Conservation (phyloP, 1,140 invertebrate genomes). For the Leguminivora glycinivorella region DNA sequence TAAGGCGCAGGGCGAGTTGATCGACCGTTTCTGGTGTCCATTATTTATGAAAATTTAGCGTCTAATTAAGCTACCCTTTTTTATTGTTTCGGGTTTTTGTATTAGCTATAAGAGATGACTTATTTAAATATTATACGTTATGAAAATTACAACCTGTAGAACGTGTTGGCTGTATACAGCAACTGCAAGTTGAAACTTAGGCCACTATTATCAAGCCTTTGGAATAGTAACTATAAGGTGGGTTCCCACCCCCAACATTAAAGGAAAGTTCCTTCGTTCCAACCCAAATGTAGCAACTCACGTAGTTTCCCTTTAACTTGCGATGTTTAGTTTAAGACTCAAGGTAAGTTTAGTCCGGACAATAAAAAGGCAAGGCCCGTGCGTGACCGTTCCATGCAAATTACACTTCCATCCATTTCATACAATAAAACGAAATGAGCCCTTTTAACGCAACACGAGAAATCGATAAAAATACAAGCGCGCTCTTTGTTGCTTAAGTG, state of each 20-base stretch:
- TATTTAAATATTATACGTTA: no score
- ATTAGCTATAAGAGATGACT: no score
- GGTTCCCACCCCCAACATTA: slow-evolving; percentile 19
- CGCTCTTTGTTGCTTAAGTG: slow-evolving; percentile 14
- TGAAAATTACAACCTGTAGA: no score
- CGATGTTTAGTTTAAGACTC: slow-evolving; percentile 13
- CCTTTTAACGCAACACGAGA: slow-evolving; percentile 75
- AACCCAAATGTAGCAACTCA: not conserved
- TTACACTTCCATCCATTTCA: slow-evolving; percentile 75
- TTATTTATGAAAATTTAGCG: no score
- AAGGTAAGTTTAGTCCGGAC: slow-evolving; percentile 54
- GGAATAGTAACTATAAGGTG: not conserved
- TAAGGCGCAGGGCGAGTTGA: no score
- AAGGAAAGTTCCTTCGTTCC: slow-evolving; percentile 9
- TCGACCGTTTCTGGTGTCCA: no score
- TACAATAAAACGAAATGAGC: slow-evolving; percentile 76
- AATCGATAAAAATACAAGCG: slow-evolving; percentile 70
- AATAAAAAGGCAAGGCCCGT: slow-evolving; percentile 71
- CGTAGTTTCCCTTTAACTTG: not conserved
- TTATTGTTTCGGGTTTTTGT: no score
- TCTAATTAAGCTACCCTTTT: no score
- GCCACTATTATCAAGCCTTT: no score
- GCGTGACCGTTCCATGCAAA: slow-evolving; percentile 77
- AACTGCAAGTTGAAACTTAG: no score
- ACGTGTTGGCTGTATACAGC: no score